Evolutionary conservation across 1,140 invertebrate species (phyloP).

Genomic region (Papilio machaon): DNA sequence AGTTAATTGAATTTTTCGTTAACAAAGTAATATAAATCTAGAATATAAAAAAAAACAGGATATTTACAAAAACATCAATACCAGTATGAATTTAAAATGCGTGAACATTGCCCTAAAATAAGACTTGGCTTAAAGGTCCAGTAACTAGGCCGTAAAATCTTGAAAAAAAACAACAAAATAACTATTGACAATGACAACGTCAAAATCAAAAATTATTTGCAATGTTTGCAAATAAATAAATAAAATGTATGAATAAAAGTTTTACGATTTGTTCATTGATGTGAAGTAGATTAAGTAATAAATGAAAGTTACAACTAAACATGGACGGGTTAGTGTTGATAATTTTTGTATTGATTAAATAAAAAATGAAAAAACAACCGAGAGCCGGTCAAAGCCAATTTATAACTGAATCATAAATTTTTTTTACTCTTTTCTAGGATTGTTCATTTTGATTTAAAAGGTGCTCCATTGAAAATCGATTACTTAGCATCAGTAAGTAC

Average conservation of each 20-base stretch:
- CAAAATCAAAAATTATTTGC: not conserved
- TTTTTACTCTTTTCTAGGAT: slow-evolving; percentile 54
- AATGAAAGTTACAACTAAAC: not conserved
- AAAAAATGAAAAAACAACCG: not conserved
- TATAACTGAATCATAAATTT: not conserved
- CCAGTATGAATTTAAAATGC: too few species aligned
- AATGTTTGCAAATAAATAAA: not conserved
- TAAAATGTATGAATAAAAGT: not conserved
- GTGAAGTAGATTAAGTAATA: not conserved
- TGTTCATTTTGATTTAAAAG: slow-evolving; percentile 73
- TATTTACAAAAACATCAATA: too few species aligned
- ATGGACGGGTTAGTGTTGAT: slow-evolving; percentile 7
- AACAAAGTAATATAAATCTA: too few species aligned
- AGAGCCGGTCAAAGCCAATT: not conserved
- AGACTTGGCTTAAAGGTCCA: too few species aligned
- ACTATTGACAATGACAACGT: not conserved
- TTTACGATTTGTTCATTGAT: not conserved
- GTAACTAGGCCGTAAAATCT: too few species aligned
- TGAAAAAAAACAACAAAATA: too few species aligned
- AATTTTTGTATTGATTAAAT: not conserved
- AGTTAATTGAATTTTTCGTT: too few species aligned
- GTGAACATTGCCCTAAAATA: too few species aligned
- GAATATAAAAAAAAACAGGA: too few species aligned
- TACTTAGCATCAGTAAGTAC: slow-evolving; percentile 64
- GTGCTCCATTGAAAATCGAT: slow-evolving; percentile 60